Base-by-base conservation (phyloP, 2,888 invertebrate species). In the Pseudeuparius sepicola region DNA sequence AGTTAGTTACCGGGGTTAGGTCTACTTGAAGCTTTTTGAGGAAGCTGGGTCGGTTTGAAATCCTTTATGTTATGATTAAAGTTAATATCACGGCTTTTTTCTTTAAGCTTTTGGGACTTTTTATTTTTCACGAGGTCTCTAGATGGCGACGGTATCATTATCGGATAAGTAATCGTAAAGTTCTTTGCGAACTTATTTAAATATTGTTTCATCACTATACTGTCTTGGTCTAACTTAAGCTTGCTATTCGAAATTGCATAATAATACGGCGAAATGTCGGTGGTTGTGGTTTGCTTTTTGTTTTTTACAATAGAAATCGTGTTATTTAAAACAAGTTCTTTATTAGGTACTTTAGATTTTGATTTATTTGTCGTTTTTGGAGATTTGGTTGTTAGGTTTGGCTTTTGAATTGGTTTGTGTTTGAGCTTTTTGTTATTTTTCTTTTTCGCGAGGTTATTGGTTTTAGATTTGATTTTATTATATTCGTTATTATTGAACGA, bases 141-240 rank as follows among this genome's bases (percentile, higher is more conserved):
- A 20, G 59, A 51, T 3, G 72, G 71, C 46, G 59, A 51, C 3
- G 72, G 71, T 46, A 71, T 70, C 52, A 72, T 63, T 42, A 79
- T 75, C 3, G 84, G 85, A 59, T 81, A 84, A 47, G 84, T 79
- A 50, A 62, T 61, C 7, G 59, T 60, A 14, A 59, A 56, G 45
- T 62, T 62, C 51, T 61, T 62, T 24, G 59, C 56, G 42, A 58
- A 60, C 47, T 37, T 41, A n/a, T n/a, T 20, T 7, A 43, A 35
- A 28, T 43, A 43, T 14, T 43, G 41, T 33, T 43, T 43, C n/a
- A n/a, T n/a, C 11, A 55, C 44, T 27, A 51, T 53, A 42, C 49
- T 51, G n/a, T 56, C 55, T 26, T 53, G 55, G 24, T 50, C 44
- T 36, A 51, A 49, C 43, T 52, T 52, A 20, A 49, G 44, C 53